Conservation (phyloP, 1,140 invertebrate species). For the Brachionus asplanchnoidis region DNA sequence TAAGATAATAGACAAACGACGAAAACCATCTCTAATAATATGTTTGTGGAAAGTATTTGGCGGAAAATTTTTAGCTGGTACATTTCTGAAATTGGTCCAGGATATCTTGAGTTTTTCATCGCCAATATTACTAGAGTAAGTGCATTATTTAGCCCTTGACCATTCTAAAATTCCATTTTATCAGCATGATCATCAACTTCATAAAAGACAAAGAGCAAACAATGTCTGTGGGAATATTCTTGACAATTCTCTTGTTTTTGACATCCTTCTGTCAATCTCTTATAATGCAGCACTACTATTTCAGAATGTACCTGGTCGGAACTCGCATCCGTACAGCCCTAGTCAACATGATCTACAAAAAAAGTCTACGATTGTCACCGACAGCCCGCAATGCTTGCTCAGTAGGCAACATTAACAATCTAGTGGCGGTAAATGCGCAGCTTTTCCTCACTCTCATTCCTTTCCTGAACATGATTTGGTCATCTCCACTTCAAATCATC, state of each 20-base stretch:
- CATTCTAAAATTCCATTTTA: neutral
- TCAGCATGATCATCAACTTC: conserved; percentile 30
- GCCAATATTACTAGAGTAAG: conserved; percentile 33
- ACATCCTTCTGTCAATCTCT: conserved; percentile 79
- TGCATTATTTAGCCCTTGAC: neutral
- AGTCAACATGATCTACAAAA: conserved; percentile 86
- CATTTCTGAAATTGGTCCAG: conserved; percentile 40
- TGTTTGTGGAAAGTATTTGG: conserved; percentile 39
- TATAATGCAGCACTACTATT: conserved; percentile 63
- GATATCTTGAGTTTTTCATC: conserved; percentile 26
- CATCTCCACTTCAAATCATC: conserved; percentile 82
- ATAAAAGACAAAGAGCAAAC: conserved; percentile 19
- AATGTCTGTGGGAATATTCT: conserved; percentile 76
- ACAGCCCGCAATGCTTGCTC: conserved; percentile 56
- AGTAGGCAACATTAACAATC: conserved; percentile 63
- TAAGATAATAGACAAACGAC: neutral
- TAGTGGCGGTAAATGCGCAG: conserved; percentile 62
- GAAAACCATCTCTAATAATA: conserved; percentile 7
- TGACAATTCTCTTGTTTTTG: conserved; percentile 69
- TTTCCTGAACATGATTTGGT: conserved; percentile 94
- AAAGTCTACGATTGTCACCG: conserved; percentile 55
- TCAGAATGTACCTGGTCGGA: conserved; percentile 65
- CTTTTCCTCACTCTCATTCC: conserved; percentile 59
- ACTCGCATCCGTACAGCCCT: conserved; percentile 82
- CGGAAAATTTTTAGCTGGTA: conserved; percentile 39